phyloP scores from a whole-genome alignment of 1,140 invertebrate genomes.

The Agrypnia vestita region DNA sequence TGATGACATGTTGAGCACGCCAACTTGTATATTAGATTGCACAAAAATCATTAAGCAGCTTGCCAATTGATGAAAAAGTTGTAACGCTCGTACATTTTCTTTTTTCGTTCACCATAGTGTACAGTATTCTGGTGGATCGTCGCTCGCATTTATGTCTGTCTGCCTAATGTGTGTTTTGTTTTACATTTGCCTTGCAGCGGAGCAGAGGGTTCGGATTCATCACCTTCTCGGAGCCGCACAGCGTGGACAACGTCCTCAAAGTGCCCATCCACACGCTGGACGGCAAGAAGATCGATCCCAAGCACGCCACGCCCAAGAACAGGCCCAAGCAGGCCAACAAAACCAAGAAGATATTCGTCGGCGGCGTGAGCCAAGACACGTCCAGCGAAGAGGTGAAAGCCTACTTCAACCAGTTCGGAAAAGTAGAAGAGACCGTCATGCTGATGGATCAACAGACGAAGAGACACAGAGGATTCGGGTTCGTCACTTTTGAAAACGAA shows the following conservation, averaged over 20 bases:
- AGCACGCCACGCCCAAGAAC: conserved; percentile 93
- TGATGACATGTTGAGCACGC: too few relatives aligned
- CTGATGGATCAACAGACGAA: conserved; percentile 96
- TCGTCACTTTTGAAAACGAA: conserved; percentile 94
- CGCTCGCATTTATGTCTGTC: neutral
- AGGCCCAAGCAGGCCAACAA: conserved; percentile 88
- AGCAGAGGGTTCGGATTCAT: conserved; percentile 96
- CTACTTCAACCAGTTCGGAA: conserved; percentile 93
- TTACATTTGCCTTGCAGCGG: conserved; percentile 75
- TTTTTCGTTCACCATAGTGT: neutral
- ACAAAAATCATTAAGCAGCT: too few relatives aligned
- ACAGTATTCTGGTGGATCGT: neutral
- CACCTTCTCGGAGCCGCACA: conserved; percentile 90
- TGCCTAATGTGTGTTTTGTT: neutral
- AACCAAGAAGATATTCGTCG: conserved; percentile 94
- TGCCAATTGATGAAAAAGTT: too few relatives aligned
- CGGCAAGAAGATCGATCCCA: conserved; percentile 95
- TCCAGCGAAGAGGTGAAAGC: conserved; percentile 92
- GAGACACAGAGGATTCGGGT: conserved; percentile 91
- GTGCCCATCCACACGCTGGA: conserved; percentile 93
- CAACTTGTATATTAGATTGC: too few relatives aligned
- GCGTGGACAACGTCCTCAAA: conserved; percentile 91
- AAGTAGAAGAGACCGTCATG: conserved; percentile 94
- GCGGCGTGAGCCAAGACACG: conserved; percentile 93
- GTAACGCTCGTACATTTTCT: too few relatives aligned